Evolutionary conservation across 1,140 invertebrate genomes (phyloP), one percentile per base, ranked within the genome.

Genomic region (Amyelois transitella): DNA sequence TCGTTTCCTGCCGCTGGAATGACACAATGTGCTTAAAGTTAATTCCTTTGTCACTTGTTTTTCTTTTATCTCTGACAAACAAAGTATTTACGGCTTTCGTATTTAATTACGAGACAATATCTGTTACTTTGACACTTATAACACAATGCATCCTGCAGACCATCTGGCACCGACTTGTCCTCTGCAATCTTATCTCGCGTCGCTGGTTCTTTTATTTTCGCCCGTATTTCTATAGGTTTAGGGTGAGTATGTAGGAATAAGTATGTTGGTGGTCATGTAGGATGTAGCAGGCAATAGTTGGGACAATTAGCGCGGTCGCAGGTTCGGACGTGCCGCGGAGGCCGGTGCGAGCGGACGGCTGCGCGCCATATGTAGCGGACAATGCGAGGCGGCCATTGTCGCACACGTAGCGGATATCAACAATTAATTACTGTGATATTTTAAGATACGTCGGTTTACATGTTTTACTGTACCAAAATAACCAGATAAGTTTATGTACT

Each of bases 41-140:
- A 52, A 51, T 47, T 55, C 52, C 51, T 51, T 53, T 55, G 53
- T 55, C 43, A 21, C 17, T 53, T 50, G 25, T 48, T 21, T 51
- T 28, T 57, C 55, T 63, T 57, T 69, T 68, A 63, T 64, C 47
- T 59, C 57, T 1, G 14, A 64, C 61, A 69, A 79, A 74, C 71
- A 77, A 75, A 55, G 62, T 65, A 71, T 75, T 74, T 69, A 66
- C 60, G 53, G 60, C 56, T 47, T 51, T 60, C 44, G 51, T 57
- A 52, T 58, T 64, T 63, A 62, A 64, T 64, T 70, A 65, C 61
- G 54, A 57, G 48, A 50, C 67, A 71, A 51, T 66, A 79, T 65
- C 62, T 62, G 69, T 72, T 66, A 68, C 66, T 73, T 71, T 76
- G 73, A 72, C 72, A 72, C 75, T 71, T 72, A 55, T 55, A 62